Base-by-base conservation (phyloP, 2,113 vertebrate genomes). In the Nannospalax galili region DNA sequence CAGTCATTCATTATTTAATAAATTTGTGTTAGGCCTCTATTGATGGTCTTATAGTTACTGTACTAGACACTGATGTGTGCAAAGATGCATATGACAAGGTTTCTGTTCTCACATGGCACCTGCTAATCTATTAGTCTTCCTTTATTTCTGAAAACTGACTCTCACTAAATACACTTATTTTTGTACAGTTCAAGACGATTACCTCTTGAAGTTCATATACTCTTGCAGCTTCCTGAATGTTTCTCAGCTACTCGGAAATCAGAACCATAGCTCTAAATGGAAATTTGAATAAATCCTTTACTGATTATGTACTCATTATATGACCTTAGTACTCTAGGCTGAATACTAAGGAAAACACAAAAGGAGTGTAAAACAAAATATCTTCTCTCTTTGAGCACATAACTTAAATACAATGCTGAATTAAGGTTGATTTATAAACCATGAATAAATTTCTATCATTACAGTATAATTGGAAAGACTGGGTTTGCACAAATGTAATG, bases 401-500 rank as follows among this genome's bases (percentile, higher is more conserved):
- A 87, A 88, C 70, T 87, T 84, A 92, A 90, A 82, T 58, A 10
- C 86, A 84, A 73, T 82, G 1, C n/a, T 84, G n/a, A 95, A 58
- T 94, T 22, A 81, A 86, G 95, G 78, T 26, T 65, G 72, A 92
- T 88, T 84, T 92, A 79, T 70, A 90, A 94, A 69, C 19, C 40
- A 79, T 75, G 32, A 91, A 75, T 91, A 64, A 74, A 89, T 90
- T 92, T 90, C 42, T 93, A 88, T 92, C 67, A 84, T 82, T 87
- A 73, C 93, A 96, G 24, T 80, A 89, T 84, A 88, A 92, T 93
- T 84, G 20, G 17, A 24, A 69, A 96, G 17, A 70, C 30, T 62
- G 15, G 11, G 91, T 90, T 87, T 70, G 91, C 35, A 86, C 94
- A 88, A 88, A 65, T 90, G 80, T 92, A 86, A 72, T 92, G 19